A percentile compares a stretch with the other conserved stretches of the same genome.
These are phyloP conservation scores for Aptenodytes forsteri DNA, from an alignment of 2,113 vertebrate species.

Conservation along the genomic window DNA sequence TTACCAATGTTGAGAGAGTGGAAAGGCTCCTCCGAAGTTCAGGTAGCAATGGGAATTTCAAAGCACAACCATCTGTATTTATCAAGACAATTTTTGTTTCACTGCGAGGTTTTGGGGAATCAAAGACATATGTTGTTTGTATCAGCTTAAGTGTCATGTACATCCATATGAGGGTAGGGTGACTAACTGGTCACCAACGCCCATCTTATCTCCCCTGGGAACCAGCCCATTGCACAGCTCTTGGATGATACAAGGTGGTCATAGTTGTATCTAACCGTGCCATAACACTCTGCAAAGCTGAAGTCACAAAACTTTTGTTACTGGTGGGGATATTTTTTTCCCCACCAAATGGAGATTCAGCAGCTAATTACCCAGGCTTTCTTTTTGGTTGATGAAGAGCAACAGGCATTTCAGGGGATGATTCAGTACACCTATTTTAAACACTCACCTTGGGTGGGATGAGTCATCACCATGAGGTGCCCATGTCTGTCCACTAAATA, in stretches of 20 bases:
- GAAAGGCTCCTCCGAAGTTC: not conserved
- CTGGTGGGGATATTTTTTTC: not conserved
- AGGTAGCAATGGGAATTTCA: not conserved
- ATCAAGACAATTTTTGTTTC: not conserved
- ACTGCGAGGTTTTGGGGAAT: not conserved
- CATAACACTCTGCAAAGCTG: not conserved
- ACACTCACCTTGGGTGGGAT: not conserved
- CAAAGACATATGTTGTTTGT: not conserved
- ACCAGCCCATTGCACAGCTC: not conserved
- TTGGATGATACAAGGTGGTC: not conserved
- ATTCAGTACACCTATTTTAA: not conserved
- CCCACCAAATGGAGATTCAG: not conserved
- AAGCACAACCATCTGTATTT: not conserved
- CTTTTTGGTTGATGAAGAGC: not conserved
- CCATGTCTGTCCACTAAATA: not conserved
- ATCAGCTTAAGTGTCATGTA: rapidly evolving
- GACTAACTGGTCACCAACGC: not conserved
- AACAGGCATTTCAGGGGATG: not conserved
- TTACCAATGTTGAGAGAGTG: not conserved
- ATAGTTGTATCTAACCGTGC: not conserved
- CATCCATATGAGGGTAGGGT: not conserved
- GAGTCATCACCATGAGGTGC: not conserved
- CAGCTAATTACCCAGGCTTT: not conserved
- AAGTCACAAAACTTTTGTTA: not conserved
- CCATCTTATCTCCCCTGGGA: not conserved